Evolutionary conservation across 2,113 vertebrate genomes (phyloP).

Genomic region (Orthonyx spaldingii): DNA sequence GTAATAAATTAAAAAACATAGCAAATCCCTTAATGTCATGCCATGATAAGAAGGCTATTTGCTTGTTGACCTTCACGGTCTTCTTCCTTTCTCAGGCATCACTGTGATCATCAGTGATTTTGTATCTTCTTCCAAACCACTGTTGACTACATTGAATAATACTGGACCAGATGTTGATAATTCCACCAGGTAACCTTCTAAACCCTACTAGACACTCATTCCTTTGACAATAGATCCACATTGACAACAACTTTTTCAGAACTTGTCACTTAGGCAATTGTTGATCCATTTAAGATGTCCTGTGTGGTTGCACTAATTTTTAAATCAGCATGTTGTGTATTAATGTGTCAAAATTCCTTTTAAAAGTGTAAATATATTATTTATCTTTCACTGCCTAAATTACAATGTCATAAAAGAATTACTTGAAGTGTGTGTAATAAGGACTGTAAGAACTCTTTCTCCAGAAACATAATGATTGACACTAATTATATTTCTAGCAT

Average conservation of each 20-base stretch:
- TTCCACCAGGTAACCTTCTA: background rate
- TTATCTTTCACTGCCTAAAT: background rate
- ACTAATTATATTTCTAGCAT: background rate
- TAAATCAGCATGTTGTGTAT: background rate
- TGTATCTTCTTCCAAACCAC: background rate
- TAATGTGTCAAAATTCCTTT: conserved; percentile 34
- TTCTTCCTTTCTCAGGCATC: background rate
- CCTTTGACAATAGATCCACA: background rate
- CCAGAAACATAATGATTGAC: background rate
- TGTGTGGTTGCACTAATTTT: background rate
- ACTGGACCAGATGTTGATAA: background rate
- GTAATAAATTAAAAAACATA: background rate
- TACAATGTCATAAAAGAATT: background rate
- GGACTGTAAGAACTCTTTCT: background rate
- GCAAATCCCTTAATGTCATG: background rate
- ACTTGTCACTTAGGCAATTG: background rate
- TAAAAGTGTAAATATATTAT: background rate
- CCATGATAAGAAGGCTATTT: background rate
- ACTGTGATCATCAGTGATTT: background rate
- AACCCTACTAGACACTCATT: background rate
- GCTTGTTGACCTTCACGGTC: background rate
- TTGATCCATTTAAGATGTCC: background rate
- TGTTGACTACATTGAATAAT: background rate
- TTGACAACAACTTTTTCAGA: background rate
- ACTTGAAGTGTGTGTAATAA: background rate